Conservation (phyloP, 2,113 vertebrate genomes). For the Sapajus apella region DNA sequence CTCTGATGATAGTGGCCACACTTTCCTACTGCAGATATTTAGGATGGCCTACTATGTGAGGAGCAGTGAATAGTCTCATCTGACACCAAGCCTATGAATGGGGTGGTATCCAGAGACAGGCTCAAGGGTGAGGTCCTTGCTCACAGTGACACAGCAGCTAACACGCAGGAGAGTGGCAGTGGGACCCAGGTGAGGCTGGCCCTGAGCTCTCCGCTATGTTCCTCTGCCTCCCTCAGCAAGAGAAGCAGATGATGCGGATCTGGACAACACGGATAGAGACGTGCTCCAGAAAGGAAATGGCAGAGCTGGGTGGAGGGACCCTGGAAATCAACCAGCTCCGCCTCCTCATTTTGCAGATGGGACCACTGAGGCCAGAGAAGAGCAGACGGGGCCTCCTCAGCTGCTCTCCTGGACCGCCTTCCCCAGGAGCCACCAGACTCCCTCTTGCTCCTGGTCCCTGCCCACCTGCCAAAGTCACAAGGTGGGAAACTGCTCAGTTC, state of each 20-base stretch:
- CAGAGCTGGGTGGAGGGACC: not conserved
- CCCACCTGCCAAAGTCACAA: not conserved
- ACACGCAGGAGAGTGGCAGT: rapidly evolving
- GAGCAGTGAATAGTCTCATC: not conserved
- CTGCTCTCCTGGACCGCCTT: not conserved
- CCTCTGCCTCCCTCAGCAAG: not conserved
- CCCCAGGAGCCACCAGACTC: not conserved
- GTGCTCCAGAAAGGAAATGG: not conserved
- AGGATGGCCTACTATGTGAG: rapidly evolving
- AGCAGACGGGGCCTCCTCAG: too few species aligned
- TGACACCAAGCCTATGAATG: rapidly evolving
- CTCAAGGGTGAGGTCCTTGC: not conserved
- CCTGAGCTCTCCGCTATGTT: too few species aligned
- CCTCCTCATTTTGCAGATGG: not conserved
- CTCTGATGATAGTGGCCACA: rapidly evolving
- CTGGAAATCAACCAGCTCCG: not conserved
- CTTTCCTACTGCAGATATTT: rapidly evolving
- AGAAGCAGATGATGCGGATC: not conserved
- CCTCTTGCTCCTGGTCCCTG: not conserved
- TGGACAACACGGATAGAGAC: rapidly evolving
- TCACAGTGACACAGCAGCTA: too few species aligned
- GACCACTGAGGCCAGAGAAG: not conserved
- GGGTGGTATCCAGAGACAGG: not conserved
- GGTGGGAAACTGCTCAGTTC: not conserved
- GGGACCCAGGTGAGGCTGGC: not conserved